Percentiles rank a stretch among this genome's conserved stretches.
phyloP scores from a whole-genome alignment of 2,797 vertebrate genomes.

The Benthosema pterotum region DNA sequence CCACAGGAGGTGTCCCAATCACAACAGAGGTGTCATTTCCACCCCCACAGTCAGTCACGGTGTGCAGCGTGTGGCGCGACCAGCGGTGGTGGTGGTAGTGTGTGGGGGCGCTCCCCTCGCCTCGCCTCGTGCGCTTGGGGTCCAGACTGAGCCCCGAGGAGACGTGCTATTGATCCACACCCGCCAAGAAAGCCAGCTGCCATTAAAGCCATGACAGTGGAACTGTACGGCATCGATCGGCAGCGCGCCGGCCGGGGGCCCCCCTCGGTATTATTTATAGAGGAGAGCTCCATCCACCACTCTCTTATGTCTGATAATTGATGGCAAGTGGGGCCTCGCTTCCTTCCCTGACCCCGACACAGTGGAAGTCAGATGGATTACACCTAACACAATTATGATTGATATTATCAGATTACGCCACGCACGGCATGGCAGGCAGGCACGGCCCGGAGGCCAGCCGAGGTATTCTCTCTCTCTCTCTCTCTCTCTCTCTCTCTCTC shows the following conservation, averaged over 20 bases:
- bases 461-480: slow-evolving; percentile 79
- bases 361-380: slow-evolving; percentile 91
- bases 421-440: slow-evolving; percentile 71
- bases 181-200: slow-evolving; percentile 82
- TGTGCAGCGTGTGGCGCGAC: slow-evolving; percentile 59
- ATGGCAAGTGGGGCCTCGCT: slow-evolving; percentile 90
- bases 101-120: no score
- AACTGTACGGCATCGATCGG: slow-evolving; percentile 89
- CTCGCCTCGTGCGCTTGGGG: slow-evolving; percentile 37
- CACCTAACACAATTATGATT: slow-evolving; percentile 94
- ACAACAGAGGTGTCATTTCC: slow-evolving; percentile 77
- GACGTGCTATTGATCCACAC: slow-evolving; percentile 85
- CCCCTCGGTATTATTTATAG: slow-evolving; percentile 91
- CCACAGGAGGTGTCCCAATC: slow-evolving; percentile 63
- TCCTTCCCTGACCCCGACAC: slow-evolving; percentile 88
- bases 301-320: slow-evolving; percentile 90
- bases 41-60: slow-evolving; percentile 54
- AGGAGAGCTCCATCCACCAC: slow-evolving; percentile 85
- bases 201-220: slow-evolving; percentile 88
- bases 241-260: slow-evolving; percentile 72
- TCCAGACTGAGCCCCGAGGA: slow-evolving; percentile 78
- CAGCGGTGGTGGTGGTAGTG: background rate
- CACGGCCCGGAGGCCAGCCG: slow-evolving; percentile 56
- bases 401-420: slow-evolving; percentile 91
- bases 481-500: slow-evolving; percentile 79